Evolutionary conservation across 2,113 vertebrate genomes (phyloP).

Genomic region (Ceratotherium simum): DNA sequence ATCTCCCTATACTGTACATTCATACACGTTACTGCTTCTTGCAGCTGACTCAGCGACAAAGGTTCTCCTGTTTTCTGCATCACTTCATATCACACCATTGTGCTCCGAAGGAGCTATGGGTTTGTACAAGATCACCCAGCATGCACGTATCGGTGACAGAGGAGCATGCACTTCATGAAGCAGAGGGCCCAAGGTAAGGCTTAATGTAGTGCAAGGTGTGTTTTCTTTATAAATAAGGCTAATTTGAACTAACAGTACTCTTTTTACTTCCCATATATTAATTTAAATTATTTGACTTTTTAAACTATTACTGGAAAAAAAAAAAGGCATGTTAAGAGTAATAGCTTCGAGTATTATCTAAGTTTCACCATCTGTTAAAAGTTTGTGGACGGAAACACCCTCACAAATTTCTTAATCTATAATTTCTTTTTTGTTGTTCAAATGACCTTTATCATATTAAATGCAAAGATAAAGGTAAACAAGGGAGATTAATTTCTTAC

Average conservation of each 20-base stretch:
- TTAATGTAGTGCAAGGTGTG: constrained; percentile 49
- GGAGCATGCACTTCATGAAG: constrained; percentile 61
- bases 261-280: not conserved
- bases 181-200: constrained; percentile 77
- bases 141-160: constrained; percentile 8
- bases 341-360: not conserved
- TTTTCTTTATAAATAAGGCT: constrained; percentile 64
- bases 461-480: constrained; percentile 12
- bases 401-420: not conserved
- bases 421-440: not conserved
- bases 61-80: constrained; percentile 85
- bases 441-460: not conserved
- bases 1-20: constrained; percentile 86
- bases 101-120: constrained; percentile 63
- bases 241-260: constrained; percentile 38
- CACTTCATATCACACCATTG: constrained; percentile 80
- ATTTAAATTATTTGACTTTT: not conserved
- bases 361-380: not conserved
- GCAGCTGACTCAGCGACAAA: constrained; percentile 89
- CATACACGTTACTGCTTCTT: constrained; percentile 82
- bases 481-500: not conserved
- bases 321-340: not conserved
- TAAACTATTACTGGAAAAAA: not conserved
- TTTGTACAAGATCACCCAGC: constrained; percentile 54
- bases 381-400: not conserved